A percentile compares a stretch with the other conserved stretches of the same genome.
Evolutionary conservation across 2,797 vertebrate species (phyloP).

Genomic region (Heliangelus exortis): DNA sequence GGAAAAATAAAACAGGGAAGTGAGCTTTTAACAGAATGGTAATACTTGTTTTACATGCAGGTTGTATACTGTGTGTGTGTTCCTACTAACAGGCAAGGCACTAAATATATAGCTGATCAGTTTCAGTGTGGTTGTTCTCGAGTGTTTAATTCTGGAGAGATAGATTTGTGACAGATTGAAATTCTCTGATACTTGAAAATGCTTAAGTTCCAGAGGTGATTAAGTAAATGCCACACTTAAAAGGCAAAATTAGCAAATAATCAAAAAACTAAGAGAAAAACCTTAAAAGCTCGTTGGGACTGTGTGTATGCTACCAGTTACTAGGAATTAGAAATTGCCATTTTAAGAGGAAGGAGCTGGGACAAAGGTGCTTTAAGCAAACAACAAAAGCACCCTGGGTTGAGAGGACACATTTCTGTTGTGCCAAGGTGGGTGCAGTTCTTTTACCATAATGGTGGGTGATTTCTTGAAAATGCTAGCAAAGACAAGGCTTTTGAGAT

Average conservation of each 20-base stretch:
- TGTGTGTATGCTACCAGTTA: rapidly evolving
- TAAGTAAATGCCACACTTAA: neutral
- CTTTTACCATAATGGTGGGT: neutral
- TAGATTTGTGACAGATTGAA: neutral
- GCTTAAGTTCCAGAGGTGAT: neutral
- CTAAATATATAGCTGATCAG: neutral
- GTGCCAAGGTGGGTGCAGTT: neutral
- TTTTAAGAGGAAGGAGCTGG: neutral
- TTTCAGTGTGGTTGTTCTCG: neutral
- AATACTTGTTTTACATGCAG: neutral
- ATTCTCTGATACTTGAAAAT: neutral
- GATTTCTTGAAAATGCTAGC: conserved; percentile 47
- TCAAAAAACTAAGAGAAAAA: neutral
- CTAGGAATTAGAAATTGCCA: neutral
- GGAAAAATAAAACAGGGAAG: neutral
- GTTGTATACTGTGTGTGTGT: neutral
- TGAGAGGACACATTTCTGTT: neutral
- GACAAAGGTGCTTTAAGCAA: neutral
- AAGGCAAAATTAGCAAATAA: neutral
- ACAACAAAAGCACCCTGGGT: neutral
- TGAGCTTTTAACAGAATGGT: neutral
- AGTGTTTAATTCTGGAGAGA: neutral
- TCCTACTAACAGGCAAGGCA: neutral
- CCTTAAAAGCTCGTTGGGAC: neutral
- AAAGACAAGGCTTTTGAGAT: conserved; percentile 73